A percentile compares a stretch with the other conserved stretches of the same genome.
Evolutionary conservation across 2,113 vertebrate species (phyloP).

Genomic region (Proteles cristata): DNA sequence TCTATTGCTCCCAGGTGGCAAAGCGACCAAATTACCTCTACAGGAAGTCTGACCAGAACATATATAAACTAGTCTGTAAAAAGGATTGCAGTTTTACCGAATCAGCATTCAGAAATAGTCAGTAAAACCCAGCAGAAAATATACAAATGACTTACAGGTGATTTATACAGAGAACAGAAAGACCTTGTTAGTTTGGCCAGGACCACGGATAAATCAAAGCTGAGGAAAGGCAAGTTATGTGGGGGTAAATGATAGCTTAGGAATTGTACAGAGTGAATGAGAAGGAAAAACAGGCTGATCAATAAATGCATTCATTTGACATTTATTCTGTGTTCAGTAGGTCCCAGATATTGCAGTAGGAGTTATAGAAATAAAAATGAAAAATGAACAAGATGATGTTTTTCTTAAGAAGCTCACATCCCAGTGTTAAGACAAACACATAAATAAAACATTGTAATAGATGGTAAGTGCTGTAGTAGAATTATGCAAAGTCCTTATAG

Average conservation of each 20-base stretch:
- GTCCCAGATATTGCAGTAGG: not conserved
- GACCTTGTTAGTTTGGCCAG: not conserved
- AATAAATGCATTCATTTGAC: not conserved
- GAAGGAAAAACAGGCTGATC: conserved; percentile 21
- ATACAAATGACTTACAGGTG: not conserved
- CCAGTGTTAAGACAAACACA: not conserved
- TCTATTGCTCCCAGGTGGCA: conserved; percentile 20
- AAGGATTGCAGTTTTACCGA: not conserved
- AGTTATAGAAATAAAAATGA: conserved; percentile 36
- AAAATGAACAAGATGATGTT: not conserved
- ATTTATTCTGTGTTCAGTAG: conserved; percentile 13
- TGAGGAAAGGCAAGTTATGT: not conserved
- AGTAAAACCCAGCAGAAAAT: conserved; percentile 21
- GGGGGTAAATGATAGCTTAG: not conserved
- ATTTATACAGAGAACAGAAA: conserved; percentile 20
- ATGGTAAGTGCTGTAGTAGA: not conserved
- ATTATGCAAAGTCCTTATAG: not conserved
- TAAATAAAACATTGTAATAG: not conserved
- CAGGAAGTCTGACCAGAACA: not conserved
- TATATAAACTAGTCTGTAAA: not conserved
- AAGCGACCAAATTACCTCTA: conserved; percentile 28
- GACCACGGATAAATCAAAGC: not conserved
- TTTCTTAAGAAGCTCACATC: not conserved
- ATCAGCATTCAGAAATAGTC: not conserved
- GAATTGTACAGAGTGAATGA: not conserved